Evolutionary conservation across 2,797 vertebrate species (phyloP), one percentile per base, ranked within the genome.

Genomic region (Taeniopygia guttata): DNA sequence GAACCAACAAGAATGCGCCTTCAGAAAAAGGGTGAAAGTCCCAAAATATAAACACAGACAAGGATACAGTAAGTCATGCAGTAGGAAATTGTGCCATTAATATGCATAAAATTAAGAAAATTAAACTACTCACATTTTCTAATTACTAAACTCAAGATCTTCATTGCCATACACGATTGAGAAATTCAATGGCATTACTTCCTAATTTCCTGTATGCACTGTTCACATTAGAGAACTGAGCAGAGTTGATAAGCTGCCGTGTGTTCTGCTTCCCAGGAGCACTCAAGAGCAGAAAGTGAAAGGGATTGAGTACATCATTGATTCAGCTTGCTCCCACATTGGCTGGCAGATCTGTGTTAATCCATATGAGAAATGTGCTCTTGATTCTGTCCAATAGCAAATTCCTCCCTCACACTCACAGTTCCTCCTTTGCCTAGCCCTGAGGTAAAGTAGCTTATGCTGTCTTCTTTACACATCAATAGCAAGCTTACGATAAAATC

Each of bases 1-100:
- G 99, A 99, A 84, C 98, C 99, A 92, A 97, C 98, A 2, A 97
- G 99, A 97, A 98, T 95, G 83, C 97, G 98, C 32, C 98, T 99
- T 94, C 98, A 98, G 96, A 99, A 98, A 95, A 99, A 98, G 82
- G 96, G 96, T 56, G 96, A 97, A 93, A 96, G 93, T 84, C 97
- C 96, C 36, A 98, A 97, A 92, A 54, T 92, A 38, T 97, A 91
- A 98, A 89, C n/a, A 84, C 21, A 67, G 25, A 79, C 42, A 45
- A 48, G 10, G 23, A 49, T 78, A 60, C 17, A 67, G 30, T 30
- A 83, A 92, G 87, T 59, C 32, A 15, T 59, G n/a, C 45, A 82
- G 26, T 38, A 91, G 52, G 54, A 76, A 81, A 20, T 82, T 79
- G 34, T 55, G 40, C 60, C 12, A n/a, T 68, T 92, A 73, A 63